These are phyloP conservation scores for Gila orcuttii DNA, from an alignment of 2,113 vertebrate genomes.

Conservation along the genomic window DNA sequence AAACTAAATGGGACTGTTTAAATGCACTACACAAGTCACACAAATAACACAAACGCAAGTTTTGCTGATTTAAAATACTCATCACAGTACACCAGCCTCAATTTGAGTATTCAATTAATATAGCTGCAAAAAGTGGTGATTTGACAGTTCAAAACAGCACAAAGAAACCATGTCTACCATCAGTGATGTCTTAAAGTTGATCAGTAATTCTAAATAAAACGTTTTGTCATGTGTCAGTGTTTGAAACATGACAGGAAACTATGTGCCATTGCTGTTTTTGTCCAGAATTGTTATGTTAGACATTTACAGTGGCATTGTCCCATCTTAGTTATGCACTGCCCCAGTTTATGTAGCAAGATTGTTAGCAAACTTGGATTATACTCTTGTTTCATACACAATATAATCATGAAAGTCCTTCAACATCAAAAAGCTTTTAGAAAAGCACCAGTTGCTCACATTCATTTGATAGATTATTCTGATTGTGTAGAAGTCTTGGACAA, in stretches of 20 bases:
- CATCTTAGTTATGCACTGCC: background rate
- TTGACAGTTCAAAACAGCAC: constrained; percentile 20
- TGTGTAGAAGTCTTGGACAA: constrained; percentile 37
- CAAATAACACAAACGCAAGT: constrained; percentile 33
- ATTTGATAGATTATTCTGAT: constrained; percentile 18
- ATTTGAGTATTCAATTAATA: constrained; percentile 21
- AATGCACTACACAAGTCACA: constrained; percentile 41
- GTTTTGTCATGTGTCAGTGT: background rate
- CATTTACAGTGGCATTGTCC: background rate
- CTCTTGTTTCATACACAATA: constrained; percentile 8
- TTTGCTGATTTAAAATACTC: constrained; percentile 33
- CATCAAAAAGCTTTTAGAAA: constrained; percentile 31
- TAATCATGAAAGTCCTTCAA: background rate
- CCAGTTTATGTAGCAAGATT: background rate
- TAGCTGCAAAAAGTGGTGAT: background rate
- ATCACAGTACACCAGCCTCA: constrained; percentile 40
- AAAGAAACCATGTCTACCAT: constrained; percentile 2
- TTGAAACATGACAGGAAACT: background rate
- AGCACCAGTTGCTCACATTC: constrained; percentile 40
- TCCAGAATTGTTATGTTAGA: background rate
- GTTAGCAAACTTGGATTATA: background rate
- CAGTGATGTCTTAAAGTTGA: constrained; percentile 16
- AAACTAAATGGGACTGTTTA: constrained; percentile 13
- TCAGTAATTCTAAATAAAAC: constrained; percentile 6
- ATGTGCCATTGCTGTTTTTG: constrained; percentile 1